Evolutionary conservation across 2,797 vertebrate genomes (phyloP).

Genomic region (Coregonus suidteri): DNA sequence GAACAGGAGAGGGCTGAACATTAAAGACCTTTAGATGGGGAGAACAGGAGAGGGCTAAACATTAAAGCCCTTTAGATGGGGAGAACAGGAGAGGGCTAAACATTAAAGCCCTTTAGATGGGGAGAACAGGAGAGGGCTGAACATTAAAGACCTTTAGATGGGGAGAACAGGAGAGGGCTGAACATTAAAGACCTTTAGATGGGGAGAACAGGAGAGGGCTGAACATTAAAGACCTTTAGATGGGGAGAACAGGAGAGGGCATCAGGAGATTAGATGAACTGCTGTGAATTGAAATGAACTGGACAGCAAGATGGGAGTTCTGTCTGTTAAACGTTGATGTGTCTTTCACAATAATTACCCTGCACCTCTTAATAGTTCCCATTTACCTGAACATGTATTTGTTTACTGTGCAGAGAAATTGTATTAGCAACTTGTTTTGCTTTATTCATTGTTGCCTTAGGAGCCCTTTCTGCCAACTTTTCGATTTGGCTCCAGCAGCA

Average conservation of each 20-base stretch:
- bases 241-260: not conserved
- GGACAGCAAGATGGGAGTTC: not conserved
- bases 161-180: not conserved
- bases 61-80: too few relatives aligned
- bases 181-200: too few relatives aligned
- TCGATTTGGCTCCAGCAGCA: constrained; percentile 16
- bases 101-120: not conserved
- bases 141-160: not conserved
- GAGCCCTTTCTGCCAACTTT: constrained; percentile 34
- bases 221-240: not conserved
- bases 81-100: not conserved
- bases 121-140: not conserved
- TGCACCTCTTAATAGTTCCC: not conserved
- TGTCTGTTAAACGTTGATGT: not conserved
- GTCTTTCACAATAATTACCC: not conserved
- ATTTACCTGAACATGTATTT: not conserved
- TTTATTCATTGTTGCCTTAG: constrained; percentile 30
- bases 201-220: not conserved
- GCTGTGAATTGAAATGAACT: not conserved
- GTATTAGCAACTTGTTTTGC: constrained; percentile 15
- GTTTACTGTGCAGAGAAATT: constrained; percentile 33
- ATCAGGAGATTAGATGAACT: constrained; percentile 29
- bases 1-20: not conserved
- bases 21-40: not conserved
- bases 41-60: not conserved